Percentiles rank a stretch among this genome's conserved stretches.
Evolutionary conservation across 2,888 invertebrate species (phyloP).

Genomic region (Macrophya annulata): DNA sequence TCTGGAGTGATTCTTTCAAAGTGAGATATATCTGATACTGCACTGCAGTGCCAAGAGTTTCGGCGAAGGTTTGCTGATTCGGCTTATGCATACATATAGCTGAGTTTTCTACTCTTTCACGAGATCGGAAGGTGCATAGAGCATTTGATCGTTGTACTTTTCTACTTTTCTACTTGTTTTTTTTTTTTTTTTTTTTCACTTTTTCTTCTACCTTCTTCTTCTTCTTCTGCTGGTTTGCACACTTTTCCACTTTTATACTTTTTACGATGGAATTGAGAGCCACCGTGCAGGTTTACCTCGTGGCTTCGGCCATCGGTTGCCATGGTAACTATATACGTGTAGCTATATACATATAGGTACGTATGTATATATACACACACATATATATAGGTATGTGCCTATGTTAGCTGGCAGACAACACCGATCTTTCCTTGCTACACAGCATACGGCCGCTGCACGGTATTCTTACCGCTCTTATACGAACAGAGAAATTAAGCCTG

Average conservation of each 20-base stretch:
- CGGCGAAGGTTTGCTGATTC: constrained; percentile 33
- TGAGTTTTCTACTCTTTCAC: not conserved
- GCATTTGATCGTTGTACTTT: constrained; percentile 46
- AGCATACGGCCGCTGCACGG: constrained; percentile 12
- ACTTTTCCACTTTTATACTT: constrained; percentile 49
- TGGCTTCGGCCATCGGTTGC: constrained; percentile 53
- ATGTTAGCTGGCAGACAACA: constrained; percentile 42
- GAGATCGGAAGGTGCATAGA: constrained; percentile 39
- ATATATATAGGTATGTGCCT: not conserved
- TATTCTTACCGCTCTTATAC: constrained; percentile 41
- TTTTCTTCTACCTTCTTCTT: not conserved
- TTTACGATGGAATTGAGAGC: constrained; percentile 47
- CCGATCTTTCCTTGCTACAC: constrained; percentile 14
- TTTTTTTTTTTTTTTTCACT: too few relatives aligned
- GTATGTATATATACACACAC: not conserved
- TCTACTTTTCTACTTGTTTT: constrained; percentile 38
- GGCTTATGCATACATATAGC: constrained; percentile 2
- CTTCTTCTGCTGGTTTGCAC: not conserved
- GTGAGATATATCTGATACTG: not conserved
- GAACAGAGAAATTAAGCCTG: constrained; percentile 53
- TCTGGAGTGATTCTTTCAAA: constrained; percentile 3
- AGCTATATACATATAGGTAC: not conserved
- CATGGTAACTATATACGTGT: constrained; percentile 30
- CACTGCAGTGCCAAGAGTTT: not conserved
- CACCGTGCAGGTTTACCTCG: constrained; percentile 45